Evolutionary conservation across 2,888 invertebrate genomes (phyloP), one percentile per base, ranked within the genome.

Genomic region (Drosophila helvetica): DNA sequence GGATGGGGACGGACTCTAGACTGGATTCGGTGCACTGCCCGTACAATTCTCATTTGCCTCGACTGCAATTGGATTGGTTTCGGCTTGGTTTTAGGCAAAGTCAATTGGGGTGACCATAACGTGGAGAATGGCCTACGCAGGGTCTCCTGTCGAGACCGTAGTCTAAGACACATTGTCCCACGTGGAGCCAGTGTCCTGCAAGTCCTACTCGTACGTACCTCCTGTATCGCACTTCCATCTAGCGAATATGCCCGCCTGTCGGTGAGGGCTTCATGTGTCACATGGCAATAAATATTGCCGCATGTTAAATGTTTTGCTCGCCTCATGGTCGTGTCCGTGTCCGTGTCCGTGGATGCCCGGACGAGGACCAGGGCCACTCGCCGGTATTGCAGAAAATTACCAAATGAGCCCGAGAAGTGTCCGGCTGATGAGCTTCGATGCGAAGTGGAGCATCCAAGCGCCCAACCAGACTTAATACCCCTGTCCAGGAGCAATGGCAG

Each of bases 341-440:
- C 18, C 30, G 48, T 22, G 42, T 10, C 25, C 19, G 25, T 38
- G 50, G 45, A 42, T 33, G 50, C 25, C 45, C 8, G 45, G 25
- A 27, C 52, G 18, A 45, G 47, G 45, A 48, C 19, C 57, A n/a
- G 22, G 59, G 71, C 57, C 67, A 77, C 68, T 67, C 72, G 45
- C 63, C 75, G 64, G 71, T 80, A 74, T 84, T 81, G 87, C 79
- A 74, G 73, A 71, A 83, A 83, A 88, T 83, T 88, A 88, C 86
- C 88, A 83, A 83, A 83, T 83, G 86, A 86, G 83, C 57, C 68
- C 66, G 82, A 85, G 86, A 77, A 85, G 82, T 60, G 75, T 71
- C 64, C 46, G 47, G 63, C 55, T 67, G 62, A 70, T 66, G 79
- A 54, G 57, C 63, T 68, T 65, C 66, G 19, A 10, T 27, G 27